Conservation (phyloP, 92 coral and sea anemone genomes). For the Blastomussa wellsi region DNA sequence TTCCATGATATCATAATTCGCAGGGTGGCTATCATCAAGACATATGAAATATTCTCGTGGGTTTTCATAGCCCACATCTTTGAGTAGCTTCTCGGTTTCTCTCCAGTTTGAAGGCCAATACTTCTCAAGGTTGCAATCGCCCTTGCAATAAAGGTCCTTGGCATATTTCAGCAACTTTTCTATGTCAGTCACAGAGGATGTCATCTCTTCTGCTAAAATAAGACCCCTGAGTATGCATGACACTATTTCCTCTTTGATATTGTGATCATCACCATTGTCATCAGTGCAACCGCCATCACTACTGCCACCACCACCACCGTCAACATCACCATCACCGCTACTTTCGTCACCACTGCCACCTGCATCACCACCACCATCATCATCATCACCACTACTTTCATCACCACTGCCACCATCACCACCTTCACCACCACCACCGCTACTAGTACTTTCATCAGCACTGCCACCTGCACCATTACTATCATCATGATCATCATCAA, state of each 20-base stretch:
- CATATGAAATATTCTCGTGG: slow-evolving; percentile 64
- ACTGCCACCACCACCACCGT: neutral
- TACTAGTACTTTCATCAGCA: no score
- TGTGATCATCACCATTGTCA: neutral
- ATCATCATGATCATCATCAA: no score
- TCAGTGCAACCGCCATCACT: neutral
- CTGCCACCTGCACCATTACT: neutral
- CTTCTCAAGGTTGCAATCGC: slow-evolving; percentile 40
- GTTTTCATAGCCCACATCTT: slow-evolving; percentile 56
- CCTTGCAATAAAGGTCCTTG: slow-evolving; percentile 58
- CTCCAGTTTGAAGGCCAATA: slow-evolving; percentile 66
- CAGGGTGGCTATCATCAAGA: slow-evolving; percentile 49
- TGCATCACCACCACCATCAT: neutral
- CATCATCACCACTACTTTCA: neutral
- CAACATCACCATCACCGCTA: neutral
- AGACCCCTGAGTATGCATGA: slow-evolving; percentile 40
- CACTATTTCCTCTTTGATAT: slow-evolving; percentile 41
- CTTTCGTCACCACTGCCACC: neutral
- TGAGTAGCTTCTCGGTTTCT: slow-evolving; percentile 58
- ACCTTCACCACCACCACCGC: no score
- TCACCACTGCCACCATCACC: no score
- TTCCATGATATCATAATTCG: slow-evolving; percentile 63
- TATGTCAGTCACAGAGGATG: slow-evolving; percentile 35
- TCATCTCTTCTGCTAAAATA: slow-evolving; percentile 51
- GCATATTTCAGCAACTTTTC: slow-evolving; percentile 61